Base-by-base conservation (phyloP, 2,113 vertebrate genomes). In the Takifugu bimaculatus region DNA sequence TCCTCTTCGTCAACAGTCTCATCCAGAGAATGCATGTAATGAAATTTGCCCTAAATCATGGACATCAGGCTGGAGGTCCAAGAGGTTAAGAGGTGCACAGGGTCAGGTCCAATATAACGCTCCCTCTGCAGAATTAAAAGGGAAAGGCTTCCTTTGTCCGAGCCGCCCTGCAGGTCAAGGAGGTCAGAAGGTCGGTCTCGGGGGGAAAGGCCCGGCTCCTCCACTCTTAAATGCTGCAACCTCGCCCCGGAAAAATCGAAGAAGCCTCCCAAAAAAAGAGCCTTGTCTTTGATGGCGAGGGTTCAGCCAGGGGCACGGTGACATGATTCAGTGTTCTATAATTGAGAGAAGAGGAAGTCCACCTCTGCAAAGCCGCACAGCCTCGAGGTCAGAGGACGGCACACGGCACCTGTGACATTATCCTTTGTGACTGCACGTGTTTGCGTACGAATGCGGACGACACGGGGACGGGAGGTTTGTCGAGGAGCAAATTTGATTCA, bases 121-220 rank as follows among this genome's bases (percentile, higher is more conserved):
- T 78, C 81, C 80, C 75, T 81, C 79, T 64, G 74, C 71, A 79
- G 57, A 85, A 89, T 90, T 89, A 88, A 91, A 90, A 90, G 85
- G 85, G 90, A 91, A 92, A 91, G 87, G 81, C 82, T 78, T 74
- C 87, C 82, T 91, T 90, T 92, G 90, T 91, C 87, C 80, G 62
- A 65, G 74, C 79, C 74, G 74, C 75, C 85, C 80, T 3, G 13
- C 70, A 75, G 90, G 90, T 92, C 89, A 89, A 85, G 77, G 67
- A 78, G 90, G 90, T 90, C 88, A 87, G 55, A 74, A 88, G 90
- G 91, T 91, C 88, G 91, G 83, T 87, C 86, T 91, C 80, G 77
- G 85, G 65, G 81, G 35, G 85, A 85, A 87, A 85, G 68, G 72
- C 78, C 73, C 29, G 29, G 35, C 68, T 80, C 72, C 85, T 79